Base-by-base conservation (phyloP, 2,797 vertebrate genomes). In the Orientallactaga sibirica region DNA sequence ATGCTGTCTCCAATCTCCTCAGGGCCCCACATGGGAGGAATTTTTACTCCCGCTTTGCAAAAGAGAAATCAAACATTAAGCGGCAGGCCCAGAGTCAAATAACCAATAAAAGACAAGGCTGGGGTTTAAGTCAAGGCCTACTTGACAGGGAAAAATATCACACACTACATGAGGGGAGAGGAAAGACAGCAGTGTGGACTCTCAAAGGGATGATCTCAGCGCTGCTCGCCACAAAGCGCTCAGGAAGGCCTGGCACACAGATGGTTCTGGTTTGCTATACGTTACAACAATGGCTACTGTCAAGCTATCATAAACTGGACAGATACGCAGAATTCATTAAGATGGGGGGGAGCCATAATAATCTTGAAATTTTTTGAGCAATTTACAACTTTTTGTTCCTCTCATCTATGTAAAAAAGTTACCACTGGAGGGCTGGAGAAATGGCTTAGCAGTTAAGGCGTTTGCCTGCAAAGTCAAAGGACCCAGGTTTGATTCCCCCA, bases 261-360 rank as follows among this genome's bases (percentile, higher is more conserved):
- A 73, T 86, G 43, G 93, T 90, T 83, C 90, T 93, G 77, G 86
- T 93, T 64, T 95, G 68, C n/a, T 85, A 12, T 61, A 84, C 55
- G 52, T 83, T 82, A 83, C n/a, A 48, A 88, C 84, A 87, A 84
- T 79, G 43, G 58, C 67, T 83, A 79, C 43, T 92, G 52, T 88
- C 64, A 90, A 92, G 67, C 43, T 75, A 73, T 94, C 80, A 94
- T 14, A 77, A 86, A 91, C 61, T 86, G 43, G 68, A 88, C 84
- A 82, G 2, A 81, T 27, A 93, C 33, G 86, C 43, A 80, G 82
- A 91, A 83, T 79, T 91, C 92, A 94, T 79, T 76, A 86, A 90
- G 90, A 88, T 7, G 22, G 29, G 86, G 37, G 48, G 18, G 76
- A 74, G 55, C 74, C 88, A 55, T 14, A 81, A 48, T 2, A 61